These are phyloP conservation scores for Eilema caniola DNA, from an alignment of 2,888 invertebrate species.

Conservation along the genomic window DNA sequence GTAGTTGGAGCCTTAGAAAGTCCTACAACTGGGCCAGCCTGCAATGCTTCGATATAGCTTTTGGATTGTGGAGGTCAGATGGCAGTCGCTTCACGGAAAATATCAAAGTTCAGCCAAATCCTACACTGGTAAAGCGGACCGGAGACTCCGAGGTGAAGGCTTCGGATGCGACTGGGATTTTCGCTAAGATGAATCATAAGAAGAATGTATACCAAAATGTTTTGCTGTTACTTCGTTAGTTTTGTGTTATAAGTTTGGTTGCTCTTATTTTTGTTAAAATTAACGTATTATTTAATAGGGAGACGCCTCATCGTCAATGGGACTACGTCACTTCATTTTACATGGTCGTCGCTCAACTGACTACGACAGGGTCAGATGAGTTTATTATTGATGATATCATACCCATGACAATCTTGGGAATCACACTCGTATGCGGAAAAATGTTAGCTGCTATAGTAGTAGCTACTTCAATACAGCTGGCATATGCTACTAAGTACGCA, in stretches of 20 bases:
- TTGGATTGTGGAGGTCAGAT: too few relatives aligned
- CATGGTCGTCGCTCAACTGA: slow-evolving; percentile 69
- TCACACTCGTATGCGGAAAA: slow-evolving; percentile 74
- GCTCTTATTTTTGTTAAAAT: background rate
- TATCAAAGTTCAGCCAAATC: too few relatives aligned
- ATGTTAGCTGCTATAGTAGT: slow-evolving; percentile 76
- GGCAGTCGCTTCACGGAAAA: too few relatives aligned
- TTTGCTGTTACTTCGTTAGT: background rate
- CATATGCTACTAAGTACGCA: slow-evolving; percentile 74
- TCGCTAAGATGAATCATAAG: too few relatives aligned
- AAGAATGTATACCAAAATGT: too few relatives aligned
- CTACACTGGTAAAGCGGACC: too few relatives aligned
- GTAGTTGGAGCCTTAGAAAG: too few relatives aligned
- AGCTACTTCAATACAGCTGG: slow-evolving; percentile 74
- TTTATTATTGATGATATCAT: slow-evolving; percentile 61
- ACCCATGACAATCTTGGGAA: slow-evolving; percentile 66
- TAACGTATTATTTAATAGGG: slow-evolving; percentile 52
- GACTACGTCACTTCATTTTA: slow-evolving; percentile 78
- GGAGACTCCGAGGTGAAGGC: too few relatives aligned
- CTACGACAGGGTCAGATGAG: slow-evolving; percentile 77
- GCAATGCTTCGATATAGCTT: too few relatives aligned
- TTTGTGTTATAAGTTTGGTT: background rate
- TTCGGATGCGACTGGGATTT: too few relatives aligned
- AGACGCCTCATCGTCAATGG: slow-evolving; percentile 69
- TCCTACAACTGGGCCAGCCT: too few relatives aligned